These are phyloP conservation scores for Ridgeia piscesae DNA, from an alignment of 1,140 invertebrate genomes.

Conservation along the genomic window DNA sequence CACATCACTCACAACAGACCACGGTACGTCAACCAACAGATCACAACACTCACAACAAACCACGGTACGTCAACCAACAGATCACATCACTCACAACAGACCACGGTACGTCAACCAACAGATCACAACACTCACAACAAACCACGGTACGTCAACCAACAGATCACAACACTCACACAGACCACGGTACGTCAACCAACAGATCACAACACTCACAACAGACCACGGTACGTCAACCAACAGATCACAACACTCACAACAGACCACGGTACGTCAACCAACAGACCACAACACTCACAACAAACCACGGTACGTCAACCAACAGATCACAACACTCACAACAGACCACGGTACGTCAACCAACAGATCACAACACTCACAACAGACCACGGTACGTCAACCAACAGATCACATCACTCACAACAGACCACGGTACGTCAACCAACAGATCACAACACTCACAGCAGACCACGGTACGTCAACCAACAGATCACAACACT, in stretches of 20 bases:
- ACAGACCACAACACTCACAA: no score
- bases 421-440: not conserved
- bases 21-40: not conserved
- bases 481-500: not conserved
- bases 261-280: not conserved
- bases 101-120: not conserved
- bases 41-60: not conserved
- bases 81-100: not conserved
- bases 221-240: not conserved
- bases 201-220: not conserved
- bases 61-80: not conserved
- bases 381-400: not conserved
- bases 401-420: not conserved
- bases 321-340: not conserved
- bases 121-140: not conserved
- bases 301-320: no score
- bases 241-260: not conserved
- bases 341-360: not conserved
- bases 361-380: not conserved
- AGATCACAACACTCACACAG: not conserved
- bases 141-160: not conserved
- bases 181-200: not conserved
- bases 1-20: no score
- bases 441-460: not conserved
- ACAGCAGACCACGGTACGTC: not conserved